Base-by-base conservation (phyloP, 2,797 vertebrate genomes). In the Melanotaenia trifasciata region DNA sequence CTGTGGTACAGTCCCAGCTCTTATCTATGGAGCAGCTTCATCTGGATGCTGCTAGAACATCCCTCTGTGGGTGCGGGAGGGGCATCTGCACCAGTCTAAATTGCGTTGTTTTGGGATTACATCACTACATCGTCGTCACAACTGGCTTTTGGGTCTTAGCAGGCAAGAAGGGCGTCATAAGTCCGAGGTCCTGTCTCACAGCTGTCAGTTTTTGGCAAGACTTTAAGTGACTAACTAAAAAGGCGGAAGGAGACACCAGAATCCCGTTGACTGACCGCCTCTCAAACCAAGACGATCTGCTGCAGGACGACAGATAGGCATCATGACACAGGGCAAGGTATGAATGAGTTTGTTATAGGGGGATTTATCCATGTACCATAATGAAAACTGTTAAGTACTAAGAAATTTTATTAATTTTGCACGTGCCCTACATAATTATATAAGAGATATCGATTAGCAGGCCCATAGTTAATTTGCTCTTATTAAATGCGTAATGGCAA, bases 301-400 rank as follows among this genome's bases (percentile, higher is more conserved):
- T 73, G 66, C 57, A 16, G 68, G 68, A 57, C 69, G 13, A 71
- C 54, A 72, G 13, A 64, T 22, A 18, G 70, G 24, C 76, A 90
- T 64, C 86, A 95, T 95, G 95, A 95, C 92, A 26, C 92, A 94
- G 87, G 91, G 92, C 79, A 94, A 94, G 94, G 94, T 95, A 93
- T 66, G 90, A 47, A 8, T 10, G 12, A 33, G 45, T 5, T 53
- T 62, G 5, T 57, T 54, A 32, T 28, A 47, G 20, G 20, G 1
- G 20, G 33, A 11, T 64, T 3, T 45, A 4, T 53, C 10, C n/a
- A 18, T 56, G 13, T 26, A 16, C 7, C 4, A 18, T 26, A 14
- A 30, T 28, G 4, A 30, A 26, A 30, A 30, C 53, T 16, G 53
- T 12, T 18, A 1, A 65, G 3, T 67, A 9, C 64, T 59, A 24